Conservation (phyloP, 2,797 vertebrate genomes). For the Anisognathus igniventris region DNA sequence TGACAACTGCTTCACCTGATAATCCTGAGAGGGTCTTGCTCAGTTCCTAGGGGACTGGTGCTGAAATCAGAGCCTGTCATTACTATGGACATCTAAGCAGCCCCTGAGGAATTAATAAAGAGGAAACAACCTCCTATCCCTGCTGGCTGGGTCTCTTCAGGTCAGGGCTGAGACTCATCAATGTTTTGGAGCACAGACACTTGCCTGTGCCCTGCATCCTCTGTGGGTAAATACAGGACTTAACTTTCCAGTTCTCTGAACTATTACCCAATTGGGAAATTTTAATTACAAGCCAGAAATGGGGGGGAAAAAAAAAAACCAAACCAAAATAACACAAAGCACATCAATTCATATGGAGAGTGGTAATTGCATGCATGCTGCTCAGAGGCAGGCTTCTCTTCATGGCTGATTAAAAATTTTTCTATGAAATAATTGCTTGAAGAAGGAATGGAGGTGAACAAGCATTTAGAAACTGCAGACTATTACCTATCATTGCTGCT, state of each 20-base stretch:
- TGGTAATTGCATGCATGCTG: background rate
- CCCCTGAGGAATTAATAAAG: background rate
- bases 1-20: background rate
- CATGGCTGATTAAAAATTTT: background rate
- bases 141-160: background rate
- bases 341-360: background rate
- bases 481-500: background rate
- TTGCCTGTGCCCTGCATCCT: background rate
- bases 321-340: background rate
- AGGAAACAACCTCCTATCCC: background rate
- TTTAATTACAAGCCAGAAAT: background rate
- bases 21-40: background rate
- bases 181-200: background rate
- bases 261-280: background rate
- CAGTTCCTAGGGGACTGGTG: background rate
- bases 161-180: background rate
- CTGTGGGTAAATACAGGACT: background rate
- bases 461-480: background rate
- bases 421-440: background rate
- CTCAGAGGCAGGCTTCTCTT: background rate
- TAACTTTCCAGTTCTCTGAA: constrained; percentile 13
- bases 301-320: fast-evolving
- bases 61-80: background rate
- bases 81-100: background rate
- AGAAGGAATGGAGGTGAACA: background rate